Conservation (phyloP, 1,140 invertebrate species). For the Dufourea novaeangliae region DNA sequence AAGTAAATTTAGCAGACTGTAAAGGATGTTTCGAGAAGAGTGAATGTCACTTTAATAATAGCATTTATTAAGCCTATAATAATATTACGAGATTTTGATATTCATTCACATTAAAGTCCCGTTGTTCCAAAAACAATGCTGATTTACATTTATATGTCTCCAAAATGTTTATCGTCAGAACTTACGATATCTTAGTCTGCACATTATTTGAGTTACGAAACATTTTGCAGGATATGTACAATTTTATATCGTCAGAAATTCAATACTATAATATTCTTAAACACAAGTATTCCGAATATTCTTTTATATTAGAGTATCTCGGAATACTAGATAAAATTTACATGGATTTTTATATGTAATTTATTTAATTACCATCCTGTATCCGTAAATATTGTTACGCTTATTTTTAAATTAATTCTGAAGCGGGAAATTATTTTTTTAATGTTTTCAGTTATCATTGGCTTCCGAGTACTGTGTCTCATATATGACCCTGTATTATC, state of each 20-base stretch:
- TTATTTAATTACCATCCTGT: constrained; percentile 7
- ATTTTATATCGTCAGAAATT: constrained; percentile 28
- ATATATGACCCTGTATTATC: constrained; percentile 49
- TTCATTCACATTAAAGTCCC: constrained; percentile 27
- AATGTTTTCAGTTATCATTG: constrained; percentile 8
- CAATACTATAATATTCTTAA: constrained; percentile 1
- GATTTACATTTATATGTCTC: constrained; percentile 17
- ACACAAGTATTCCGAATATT: constrained; percentile 32
- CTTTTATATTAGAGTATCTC: constrained; percentile 7
- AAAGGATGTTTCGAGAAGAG: neutral
- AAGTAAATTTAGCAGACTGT: constrained; percentile 19
- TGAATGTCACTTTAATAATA: constrained; percentile 21
- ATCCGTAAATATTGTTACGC: constrained; percentile 1
- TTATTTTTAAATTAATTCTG: constrained; percentile 12
- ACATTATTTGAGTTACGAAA: constrained; percentile 7
- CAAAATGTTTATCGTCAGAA: constrained; percentile 2
- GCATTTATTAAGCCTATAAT: constrained; percentile 20
- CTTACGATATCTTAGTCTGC: neutral
- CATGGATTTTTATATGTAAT: neutral
- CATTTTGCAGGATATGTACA: constrained; percentile 30
- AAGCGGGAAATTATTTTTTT: constrained; percentile 15
- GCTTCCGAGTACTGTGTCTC: neutral
- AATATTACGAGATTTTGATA: constrained; percentile 26
- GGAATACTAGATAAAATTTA: constrained; percentile 22
- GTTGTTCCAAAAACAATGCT: neutral